Conservation (phyloP, 2,888 invertebrate species). For the Meandrusa payeni region DNA sequence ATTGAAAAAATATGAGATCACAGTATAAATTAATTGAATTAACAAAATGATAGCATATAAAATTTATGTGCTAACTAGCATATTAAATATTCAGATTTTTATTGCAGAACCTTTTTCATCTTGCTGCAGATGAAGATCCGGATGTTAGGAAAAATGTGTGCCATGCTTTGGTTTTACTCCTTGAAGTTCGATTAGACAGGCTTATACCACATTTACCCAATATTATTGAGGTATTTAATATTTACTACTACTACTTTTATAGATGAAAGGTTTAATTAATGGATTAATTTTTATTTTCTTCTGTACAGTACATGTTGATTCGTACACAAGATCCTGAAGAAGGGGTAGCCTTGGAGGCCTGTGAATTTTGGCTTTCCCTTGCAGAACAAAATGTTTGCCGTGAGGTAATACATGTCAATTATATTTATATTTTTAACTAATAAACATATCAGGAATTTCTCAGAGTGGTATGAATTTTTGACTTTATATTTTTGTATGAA, state of each 20-base stretch:
- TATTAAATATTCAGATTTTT: constrained; percentile 23
- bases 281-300: constrained; percentile 20
- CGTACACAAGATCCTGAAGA: constrained; percentile 97
- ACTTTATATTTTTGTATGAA: too few species aligned
- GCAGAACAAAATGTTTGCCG: constrained; percentile 97
- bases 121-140: constrained; percentile 97
- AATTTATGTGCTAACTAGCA: too few species aligned
- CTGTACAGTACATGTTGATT: constrained; percentile 92
- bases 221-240: constrained; percentile 90
- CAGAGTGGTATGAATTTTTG: too few species aligned
- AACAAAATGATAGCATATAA: constrained; percentile 12
- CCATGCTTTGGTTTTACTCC: constrained; percentile 95
- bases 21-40: background rate
- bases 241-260: too few species aligned
- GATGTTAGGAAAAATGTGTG: constrained; percentile 99
- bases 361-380: constrained; percentile 98
- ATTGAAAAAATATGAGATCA: too few species aligned
- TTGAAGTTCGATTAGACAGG: constrained; percentile 97
- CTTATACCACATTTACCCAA: constrained; percentile 97
- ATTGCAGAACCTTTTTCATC: constrained; percentile 91
- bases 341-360: constrained; percentile 97
- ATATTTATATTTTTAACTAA: too few species aligned
- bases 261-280: too few species aligned
- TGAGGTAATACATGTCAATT: too few species aligned
- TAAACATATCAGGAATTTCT: too few species aligned